Percentiles rank a stretch among this genome's conserved stretches.
Conservation (phyloP, 2,797 vertebrate genomes). For the Clarias laeviceps region DNA sequence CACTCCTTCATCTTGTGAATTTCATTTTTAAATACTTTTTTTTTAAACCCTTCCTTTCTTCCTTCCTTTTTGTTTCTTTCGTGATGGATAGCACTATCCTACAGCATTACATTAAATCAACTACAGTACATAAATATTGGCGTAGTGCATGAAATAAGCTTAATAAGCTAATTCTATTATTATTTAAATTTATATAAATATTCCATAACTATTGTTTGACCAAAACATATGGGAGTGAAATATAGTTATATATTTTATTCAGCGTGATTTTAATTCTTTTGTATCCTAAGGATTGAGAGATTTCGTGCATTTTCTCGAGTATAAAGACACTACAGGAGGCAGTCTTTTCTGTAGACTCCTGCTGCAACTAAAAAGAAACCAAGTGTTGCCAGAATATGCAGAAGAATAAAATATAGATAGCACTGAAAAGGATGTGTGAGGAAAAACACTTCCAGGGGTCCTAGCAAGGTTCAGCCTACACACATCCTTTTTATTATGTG, state of each 20-base stretch:
- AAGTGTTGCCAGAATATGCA: neutral
- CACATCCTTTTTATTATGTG: neutral
- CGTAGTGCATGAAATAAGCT: neutral
- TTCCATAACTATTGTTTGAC: neutral
- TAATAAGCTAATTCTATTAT: too few relatives aligned
- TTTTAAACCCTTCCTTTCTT: neutral
- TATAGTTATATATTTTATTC: neutral
- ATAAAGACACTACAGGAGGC: neutral
- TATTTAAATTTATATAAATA: neutral
- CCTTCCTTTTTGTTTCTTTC: neutral
- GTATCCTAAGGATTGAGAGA: neutral
- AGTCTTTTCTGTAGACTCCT: neutral
- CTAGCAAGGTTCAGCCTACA: neutral
- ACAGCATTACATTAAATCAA: neutral
- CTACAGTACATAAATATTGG: neutral
- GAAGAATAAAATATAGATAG: neutral
- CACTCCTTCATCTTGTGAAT: constrained; percentile 28
- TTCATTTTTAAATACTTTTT: neutral
- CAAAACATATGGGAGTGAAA: neutral
- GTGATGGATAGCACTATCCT: too few relatives aligned
- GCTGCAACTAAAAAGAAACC: neutral
- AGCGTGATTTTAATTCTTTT: neutral
- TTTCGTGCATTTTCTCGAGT: neutral
- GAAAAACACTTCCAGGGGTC: neutral
- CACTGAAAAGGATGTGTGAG: neutral